A percentile compares a stretch with the other conserved stretches of the same genome.
Evolutionary conservation across 1,140 invertebrate species (phyloP).

Genomic region (Eriosoma lanigerum): DNA sequence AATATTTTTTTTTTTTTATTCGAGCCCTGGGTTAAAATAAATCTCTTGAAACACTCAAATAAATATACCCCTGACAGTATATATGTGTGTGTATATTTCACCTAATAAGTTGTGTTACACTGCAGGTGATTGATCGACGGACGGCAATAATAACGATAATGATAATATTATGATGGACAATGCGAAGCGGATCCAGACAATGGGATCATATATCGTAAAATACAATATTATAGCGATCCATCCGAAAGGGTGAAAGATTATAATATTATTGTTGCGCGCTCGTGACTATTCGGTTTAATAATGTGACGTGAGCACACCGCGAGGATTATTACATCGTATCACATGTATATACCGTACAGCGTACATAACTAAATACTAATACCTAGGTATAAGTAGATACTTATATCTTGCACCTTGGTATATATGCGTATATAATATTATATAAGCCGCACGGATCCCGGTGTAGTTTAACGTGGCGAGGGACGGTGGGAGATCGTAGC

Average conservation of each 20-base stretch:
- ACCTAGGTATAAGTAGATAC: neutral
- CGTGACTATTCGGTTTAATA: neutral
- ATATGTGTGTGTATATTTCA: too few species aligned
- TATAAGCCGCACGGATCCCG: neutral
- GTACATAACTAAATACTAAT: neutral
- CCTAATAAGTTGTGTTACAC: too few species aligned
- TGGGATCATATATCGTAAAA: neutral
- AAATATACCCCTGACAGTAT: too few species aligned
- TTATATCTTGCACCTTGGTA: neutral
- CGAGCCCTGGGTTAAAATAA: too few species aligned
- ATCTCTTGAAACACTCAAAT: too few species aligned
- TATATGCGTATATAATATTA: neutral
- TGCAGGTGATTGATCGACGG: constrained; percentile 6
- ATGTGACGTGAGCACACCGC: neutral
- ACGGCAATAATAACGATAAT: neutral
- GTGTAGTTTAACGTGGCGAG: neutral
- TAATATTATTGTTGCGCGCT: neutral
- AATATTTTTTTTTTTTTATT: too few species aligned
- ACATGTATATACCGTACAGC: neutral
- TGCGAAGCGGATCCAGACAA: neutral
- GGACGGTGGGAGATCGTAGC: too few species aligned
- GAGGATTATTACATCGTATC: neutral
- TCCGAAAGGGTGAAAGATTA: constrained; percentile 7
- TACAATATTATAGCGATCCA: neutral
- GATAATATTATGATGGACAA: constrained; percentile 2